Conservation (phyloP, 2,113 vertebrate species). For the Halcyon senegalensis region DNA sequence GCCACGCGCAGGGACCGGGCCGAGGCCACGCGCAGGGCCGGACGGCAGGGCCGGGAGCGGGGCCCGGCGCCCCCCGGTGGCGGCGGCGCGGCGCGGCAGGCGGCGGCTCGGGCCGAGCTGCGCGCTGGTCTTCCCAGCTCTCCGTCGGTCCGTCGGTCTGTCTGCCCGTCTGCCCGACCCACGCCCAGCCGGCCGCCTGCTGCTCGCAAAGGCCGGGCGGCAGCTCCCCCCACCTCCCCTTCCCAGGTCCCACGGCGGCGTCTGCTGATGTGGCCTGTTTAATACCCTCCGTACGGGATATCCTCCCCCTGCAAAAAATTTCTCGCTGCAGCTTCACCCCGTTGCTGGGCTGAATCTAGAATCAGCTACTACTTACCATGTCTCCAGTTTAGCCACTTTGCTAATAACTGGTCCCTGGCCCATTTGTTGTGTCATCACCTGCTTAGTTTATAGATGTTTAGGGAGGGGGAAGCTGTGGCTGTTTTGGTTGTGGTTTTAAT, state of each 20-base stretch:
- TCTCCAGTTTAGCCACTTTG: background rate
- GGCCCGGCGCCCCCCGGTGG: background rate
- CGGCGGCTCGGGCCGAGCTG: background rate
- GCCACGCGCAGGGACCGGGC: no score
- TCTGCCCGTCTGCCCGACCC: background rate
- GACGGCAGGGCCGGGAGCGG: background rate
- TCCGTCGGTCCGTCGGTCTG: background rate
- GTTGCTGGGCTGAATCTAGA: background rate
- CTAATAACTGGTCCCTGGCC: background rate
- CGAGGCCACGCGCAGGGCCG: no score
- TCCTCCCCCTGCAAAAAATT: fast-evolving
- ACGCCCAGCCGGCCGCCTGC: background rate
- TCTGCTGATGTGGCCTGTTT: fast-evolving
- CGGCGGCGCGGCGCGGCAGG: background rate
- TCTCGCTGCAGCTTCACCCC: background rate
- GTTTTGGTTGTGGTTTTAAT: background rate
- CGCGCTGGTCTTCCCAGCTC: no score
- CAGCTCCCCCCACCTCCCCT: no score
- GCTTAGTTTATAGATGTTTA: background rate
- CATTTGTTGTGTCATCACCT: background rate
- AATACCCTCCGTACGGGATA: fast-evolving
- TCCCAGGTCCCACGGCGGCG: background rate
- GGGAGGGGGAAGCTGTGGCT: background rate
- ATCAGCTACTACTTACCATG: background rate
- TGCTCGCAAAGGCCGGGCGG: background rate